Base-by-base conservation (phyloP, 2,797 vertebrate species). In the Atherinosoma microstoma region DNA sequence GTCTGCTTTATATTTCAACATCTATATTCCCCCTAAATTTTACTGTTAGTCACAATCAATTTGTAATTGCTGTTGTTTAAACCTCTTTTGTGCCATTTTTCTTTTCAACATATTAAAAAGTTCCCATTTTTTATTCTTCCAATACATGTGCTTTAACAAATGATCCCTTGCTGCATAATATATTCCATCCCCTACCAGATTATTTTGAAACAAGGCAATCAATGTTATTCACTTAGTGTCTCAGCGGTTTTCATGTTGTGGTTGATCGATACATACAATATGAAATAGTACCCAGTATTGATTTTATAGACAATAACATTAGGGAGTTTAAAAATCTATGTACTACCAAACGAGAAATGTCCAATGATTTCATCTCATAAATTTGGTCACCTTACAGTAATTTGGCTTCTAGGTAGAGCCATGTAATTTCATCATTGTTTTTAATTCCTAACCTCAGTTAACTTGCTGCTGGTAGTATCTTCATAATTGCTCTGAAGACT, bases 401-500 rank as follows among this genome's bases (percentile, higher is more conserved):
- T 12, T 51, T 51, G n/a, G 47, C n/a, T 22, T 11, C n/a, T n/a
- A 22, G 10, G 2, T 22, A 29, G 11, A 57, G 35, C 30, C 27
- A 34, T 27, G 24, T 24, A 34, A 38, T 12, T 58, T 42, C 15
- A 12, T 57, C 36, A 18, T 32, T 18, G 36, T 60, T 60, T 67
- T 30, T n/a, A 22, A 38, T 42, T 54, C n/a, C 42, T 67, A 30
- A 58, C 42, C 65, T 32, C 65, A 24, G 27, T 20, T 32, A 58
- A 38, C 18, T 32, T 45, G 36, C 53, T 58, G 53, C 54, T 45
- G 53, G 53, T 18, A 22, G 15, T 42, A 42, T 29, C 35, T 10
- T 27, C 22, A 40, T 40, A 40, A 24, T 29, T 29, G 36, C 58
- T 60, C 24, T 51, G 10, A n/a, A 51, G n/a, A 22, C 47, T 51